Base-by-base conservation (phyloP, 1,140 invertebrate genomes). In the Palaemon carinicauda region DNA sequence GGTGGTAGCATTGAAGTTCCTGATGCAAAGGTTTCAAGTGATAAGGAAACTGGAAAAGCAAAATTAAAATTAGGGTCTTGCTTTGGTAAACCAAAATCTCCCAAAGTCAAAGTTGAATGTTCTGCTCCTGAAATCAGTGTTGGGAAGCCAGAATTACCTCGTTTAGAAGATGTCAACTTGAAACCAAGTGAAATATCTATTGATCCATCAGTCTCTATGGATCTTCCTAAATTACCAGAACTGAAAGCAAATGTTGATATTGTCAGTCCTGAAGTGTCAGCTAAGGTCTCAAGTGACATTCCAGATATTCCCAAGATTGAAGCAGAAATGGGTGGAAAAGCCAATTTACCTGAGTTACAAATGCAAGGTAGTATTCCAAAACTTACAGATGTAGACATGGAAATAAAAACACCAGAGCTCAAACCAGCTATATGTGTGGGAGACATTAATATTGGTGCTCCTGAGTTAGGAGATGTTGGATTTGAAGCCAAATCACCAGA, bases 211-310 rank as follows among this genome's bases (percentile, higher is more conserved):
- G 79, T 56, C 17, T n/a, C 52, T 3, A 1, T 54, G 19, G 79
- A 80, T 31, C 24, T 71, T 71, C 80, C 80, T 51, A n/a, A 69
- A 52, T 1, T 52, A 27, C 60, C 80, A 80, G 79, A 80, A n/a
- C n/a, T 41, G 15, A 27, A 60, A 21, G 79, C n/a, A 3, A 31
- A 31, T 33, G 27, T 31, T 60, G 60, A 69, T 41, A 3, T 71
- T 19, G 29, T 33, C 29, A 51, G 50, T 21, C 15, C 73, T n/a
- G 33, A 71, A 50, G 9, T 50, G 9, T 29, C 27, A 15, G 33
- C 73, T 14, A 60, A 81, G n/a, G 17, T 81, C 24, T 12, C 71
- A 15, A 33, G 31, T 27, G 56, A 19, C 31, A 50, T 69, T 17
- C 65, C 80, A 51, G n/a, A 69, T 1, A 24, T 71, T n/a, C 33